A percentile compares a stretch with the other conserved stretches of the same genome.
Conservation (phyloP, 1,140 invertebrate genomes). For the Cydia amplana region DNA sequence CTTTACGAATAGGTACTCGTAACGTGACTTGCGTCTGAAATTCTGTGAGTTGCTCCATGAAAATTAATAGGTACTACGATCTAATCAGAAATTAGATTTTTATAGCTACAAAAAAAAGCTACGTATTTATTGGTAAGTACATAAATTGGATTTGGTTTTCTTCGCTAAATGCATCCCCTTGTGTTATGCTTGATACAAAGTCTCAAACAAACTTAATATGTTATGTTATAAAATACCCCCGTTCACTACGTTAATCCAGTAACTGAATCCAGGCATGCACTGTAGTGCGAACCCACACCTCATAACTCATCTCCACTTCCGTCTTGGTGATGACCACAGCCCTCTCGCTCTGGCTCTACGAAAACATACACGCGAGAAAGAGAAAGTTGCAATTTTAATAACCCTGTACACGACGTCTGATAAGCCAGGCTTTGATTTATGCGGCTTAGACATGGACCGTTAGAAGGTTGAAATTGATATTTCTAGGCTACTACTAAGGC, state of each 20-base stretch:
- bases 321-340: conserved; percentile 12
- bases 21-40: too few species aligned
- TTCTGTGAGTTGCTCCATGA: too few species aligned
- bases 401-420: conserved; percentile 16
- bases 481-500: not conserved
- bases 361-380: not conserved
- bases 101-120: too few species aligned
- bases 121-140: too few species aligned
- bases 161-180: too few species aligned
- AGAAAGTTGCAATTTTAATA: conserved; percentile 19
- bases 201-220: not conserved
- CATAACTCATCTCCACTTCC: conserved; percentile 19
- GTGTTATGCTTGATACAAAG: too few species aligned
- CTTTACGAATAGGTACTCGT: not conserved
- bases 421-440: conserved; percentile 26
- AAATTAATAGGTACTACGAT: too few species aligned
- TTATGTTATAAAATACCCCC: not conserved
- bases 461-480: not conserved
- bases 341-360: not conserved
- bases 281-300: conserved; percentile 19
- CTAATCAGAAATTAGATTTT: too few species aligned
- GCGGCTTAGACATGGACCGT: not conserved
- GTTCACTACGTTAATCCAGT: not conserved
- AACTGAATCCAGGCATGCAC: not conserved
- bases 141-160: too few species aligned